Evolutionary conservation across 2,797 vertebrate genomes (phyloP).

Genomic region (Cossypha niveicapilla): DNA sequence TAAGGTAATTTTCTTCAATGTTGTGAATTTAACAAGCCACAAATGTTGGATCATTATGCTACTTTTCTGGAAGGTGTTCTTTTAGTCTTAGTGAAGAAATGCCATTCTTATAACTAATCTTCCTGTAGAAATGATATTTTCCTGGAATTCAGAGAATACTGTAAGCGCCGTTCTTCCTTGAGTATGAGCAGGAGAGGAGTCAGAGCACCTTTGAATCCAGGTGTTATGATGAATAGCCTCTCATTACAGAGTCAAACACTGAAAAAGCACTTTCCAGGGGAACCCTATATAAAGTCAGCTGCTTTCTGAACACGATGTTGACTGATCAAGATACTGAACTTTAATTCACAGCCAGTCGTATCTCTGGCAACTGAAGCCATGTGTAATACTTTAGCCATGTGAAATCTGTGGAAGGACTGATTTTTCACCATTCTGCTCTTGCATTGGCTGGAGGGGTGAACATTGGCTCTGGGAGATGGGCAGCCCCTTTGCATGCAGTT

Average conservation of each 20-base stretch:
- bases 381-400: background rate
- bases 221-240: background rate
- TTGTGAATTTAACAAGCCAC: slow-evolving; percentile 18
- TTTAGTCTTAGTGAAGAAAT: slow-evolving; percentile 16
- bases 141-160: background rate
- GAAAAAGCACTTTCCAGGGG: background rate
- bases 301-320: background rate
- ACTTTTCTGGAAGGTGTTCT: slow-evolving; percentile 11
- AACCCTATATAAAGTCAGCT: background rate
- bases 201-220: background rate
- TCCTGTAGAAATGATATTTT: background rate
- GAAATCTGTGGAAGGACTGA: background rate
- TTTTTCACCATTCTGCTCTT: slow-evolving; percentile 1
- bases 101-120: background rate
- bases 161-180: background rate
- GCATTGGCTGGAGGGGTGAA: background rate
- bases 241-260: background rate
- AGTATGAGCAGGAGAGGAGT: background rate
- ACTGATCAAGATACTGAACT: background rate
- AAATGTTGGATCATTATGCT: background rate
- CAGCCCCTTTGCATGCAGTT: background rate
- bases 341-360: background rate
- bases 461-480: background rate
- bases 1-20: background rate
- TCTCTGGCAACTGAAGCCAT: background rate